A percentile compares a stretch with the other conserved stretches of the same genome.
Conservation (phyloP, 2,888 invertebrate genomes). For the Harmothoe impar region DNA sequence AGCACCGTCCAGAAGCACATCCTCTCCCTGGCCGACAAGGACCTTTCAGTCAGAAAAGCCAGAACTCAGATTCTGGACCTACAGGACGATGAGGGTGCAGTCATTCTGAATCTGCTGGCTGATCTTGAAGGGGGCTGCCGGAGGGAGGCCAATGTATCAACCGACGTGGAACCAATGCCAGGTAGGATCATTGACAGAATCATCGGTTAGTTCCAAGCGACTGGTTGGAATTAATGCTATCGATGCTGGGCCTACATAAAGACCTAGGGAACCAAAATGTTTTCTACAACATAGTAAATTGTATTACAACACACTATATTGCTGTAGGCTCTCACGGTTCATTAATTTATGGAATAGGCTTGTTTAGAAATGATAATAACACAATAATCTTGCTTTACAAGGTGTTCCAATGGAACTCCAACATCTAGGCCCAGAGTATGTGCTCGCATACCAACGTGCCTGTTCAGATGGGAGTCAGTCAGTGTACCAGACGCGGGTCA, state of each 20-base stretch:
- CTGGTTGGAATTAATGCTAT: too few relatives aligned
- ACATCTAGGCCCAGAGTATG: constrained; percentile 32
- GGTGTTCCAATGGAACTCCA: constrained; percentile 15
- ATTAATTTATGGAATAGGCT: too few relatives aligned
- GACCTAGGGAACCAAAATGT: too few relatives aligned
- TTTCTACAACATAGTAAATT: too few relatives aligned
- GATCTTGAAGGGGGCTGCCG: constrained; percentile 11
- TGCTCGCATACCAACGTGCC: constrained; percentile 13
- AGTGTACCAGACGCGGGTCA: not conserved
- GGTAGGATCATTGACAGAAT: too few relatives aligned
- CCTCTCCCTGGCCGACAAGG: not conserved
- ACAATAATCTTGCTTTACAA: not conserved
- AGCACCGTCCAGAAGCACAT: not conserved
- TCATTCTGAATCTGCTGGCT: not conserved
- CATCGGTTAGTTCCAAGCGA: too few relatives aligned
- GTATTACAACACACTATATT: too few relatives aligned
- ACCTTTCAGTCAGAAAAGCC: not conserved
- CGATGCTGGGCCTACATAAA: too few relatives aligned
- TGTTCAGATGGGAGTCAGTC: constrained; percentile 11
- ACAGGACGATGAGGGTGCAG: not conserved
- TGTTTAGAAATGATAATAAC: too few relatives aligned
- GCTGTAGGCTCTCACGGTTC: too few relatives aligned
- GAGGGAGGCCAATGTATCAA: not conserved
- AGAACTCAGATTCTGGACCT: not conserved
- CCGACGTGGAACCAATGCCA: too few relatives aligned